Percentiles rank a stretch among this genome's conserved stretches.
Evolutionary conservation across 2,888 invertebrate species (phyloP).

Genomic region (Drosophila mettleri): DNA sequence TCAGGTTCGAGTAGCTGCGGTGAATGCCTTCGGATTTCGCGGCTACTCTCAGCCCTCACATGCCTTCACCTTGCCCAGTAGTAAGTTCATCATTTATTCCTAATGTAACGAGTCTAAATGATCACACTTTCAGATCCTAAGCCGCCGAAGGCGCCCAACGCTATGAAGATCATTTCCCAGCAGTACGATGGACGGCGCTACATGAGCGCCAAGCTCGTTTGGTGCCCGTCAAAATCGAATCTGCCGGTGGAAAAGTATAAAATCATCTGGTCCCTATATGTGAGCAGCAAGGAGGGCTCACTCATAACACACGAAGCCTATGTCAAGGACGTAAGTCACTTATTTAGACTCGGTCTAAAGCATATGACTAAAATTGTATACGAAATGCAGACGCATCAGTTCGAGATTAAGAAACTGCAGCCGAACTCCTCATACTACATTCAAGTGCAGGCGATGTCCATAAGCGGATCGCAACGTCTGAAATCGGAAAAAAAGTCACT

Average conservation of each 20-base stretch:
- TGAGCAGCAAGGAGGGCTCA: constrained; percentile 85
- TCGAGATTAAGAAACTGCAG: constrained; percentile 88
- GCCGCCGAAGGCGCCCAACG: constrained; percentile 82
- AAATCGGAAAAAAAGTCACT: constrained; percentile 90
- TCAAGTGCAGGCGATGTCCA: constrained; percentile 91
- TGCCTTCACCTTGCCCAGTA: constrained; percentile 86
- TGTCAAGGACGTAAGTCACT: constrained; percentile 81
- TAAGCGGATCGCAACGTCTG: constrained; percentile 89
- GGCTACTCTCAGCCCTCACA: constrained; percentile 89
- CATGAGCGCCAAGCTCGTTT: constrained; percentile 88
- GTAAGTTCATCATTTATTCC: constrained; percentile 66
- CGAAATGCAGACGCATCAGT: constrained; percentile 87
- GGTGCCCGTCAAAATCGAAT: constrained; percentile 90
- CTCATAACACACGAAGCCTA: constrained; percentile 80
- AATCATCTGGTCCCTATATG: constrained; percentile 90
- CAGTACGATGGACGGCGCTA: constrained; percentile 85
- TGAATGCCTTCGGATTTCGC: constrained; percentile 89
- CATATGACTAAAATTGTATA: background rate
- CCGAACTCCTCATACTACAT: constrained; percentile 91
- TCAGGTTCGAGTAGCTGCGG: constrained; percentile 91
- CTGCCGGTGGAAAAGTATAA: constrained; percentile 90
- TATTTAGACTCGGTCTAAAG: background rate
- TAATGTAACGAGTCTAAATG: background rate
- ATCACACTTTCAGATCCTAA: constrained; percentile 77
- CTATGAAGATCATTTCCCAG: constrained; percentile 76